Evolutionary conservation across 2,888 invertebrate genomes (phyloP).

Genomic region (Ophioninae sp.): DNA sequence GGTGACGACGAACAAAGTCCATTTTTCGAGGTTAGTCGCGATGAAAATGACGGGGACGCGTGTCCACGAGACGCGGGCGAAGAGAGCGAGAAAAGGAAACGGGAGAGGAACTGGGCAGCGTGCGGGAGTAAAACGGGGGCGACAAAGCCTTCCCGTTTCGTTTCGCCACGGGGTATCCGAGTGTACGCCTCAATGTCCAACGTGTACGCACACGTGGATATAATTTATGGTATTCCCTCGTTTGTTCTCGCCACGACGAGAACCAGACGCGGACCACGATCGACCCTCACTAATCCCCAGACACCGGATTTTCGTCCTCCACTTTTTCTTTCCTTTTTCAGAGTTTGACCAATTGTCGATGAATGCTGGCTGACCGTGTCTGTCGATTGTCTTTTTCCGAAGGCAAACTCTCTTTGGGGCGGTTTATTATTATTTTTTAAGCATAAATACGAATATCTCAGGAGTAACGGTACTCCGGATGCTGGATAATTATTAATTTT

Average conservation of each 20-base stretch:
- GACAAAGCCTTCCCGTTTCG: constrained; percentile 74
- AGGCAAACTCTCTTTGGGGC: background rate
- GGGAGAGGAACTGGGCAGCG: constrained; percentile 19
- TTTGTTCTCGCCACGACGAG: constrained; percentile 21
- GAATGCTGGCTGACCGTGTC: background rate
- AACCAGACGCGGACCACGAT: constrained; percentile 43
- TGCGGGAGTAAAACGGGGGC: constrained; percentile 64
- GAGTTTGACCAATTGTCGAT: background rate
- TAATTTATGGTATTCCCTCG: constrained; percentile 58
- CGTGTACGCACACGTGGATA: constrained; percentile 49
- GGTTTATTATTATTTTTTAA: background rate
- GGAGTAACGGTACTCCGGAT: background rate
- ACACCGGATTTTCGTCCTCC: constrained; percentile 5
- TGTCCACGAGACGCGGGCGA: constrained; percentile 42
- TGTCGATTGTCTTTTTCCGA: too few relatives aligned
- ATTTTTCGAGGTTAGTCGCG: constrained; percentile 51
- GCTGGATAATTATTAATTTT: too few relatives aligned
- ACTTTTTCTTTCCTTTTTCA: constrained; percentile 6
- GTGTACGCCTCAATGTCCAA: constrained; percentile 70
- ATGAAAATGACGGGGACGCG: constrained; percentile 53
- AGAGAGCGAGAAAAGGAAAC: background rate
- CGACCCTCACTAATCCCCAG: constrained; percentile 45
- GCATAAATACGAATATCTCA: background rate
- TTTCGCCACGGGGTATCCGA: constrained; percentile 73
- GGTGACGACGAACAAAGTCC: constrained; percentile 16